Percentiles rank a stretch among this genome's conserved stretches.
Conservation (phyloP, 2,888 invertebrate species). For the Iphiclides podalirius region DNA sequence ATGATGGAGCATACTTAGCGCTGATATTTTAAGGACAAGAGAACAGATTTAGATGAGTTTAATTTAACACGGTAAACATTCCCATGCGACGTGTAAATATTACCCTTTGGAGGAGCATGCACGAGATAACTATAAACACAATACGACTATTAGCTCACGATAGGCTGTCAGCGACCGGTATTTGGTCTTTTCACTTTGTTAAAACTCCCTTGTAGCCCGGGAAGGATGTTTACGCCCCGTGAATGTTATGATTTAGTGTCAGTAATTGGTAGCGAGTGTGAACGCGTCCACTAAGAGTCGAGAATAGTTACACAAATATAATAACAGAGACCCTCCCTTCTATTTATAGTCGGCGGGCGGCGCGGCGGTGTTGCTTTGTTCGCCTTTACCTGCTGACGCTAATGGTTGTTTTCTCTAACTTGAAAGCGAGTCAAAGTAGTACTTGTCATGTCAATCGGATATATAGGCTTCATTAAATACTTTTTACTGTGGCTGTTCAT, state of each 20-base stretch:
- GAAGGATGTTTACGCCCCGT: conserved; percentile 75
- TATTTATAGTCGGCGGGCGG: conserved; percentile 59
- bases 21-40: conserved; percentile 40
- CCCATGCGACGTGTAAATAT: conserved; percentile 65
- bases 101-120: conserved; percentile 35
- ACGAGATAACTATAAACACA: conserved; percentile 57
- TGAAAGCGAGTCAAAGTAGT: conserved; percentile 9
- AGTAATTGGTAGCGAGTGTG: conserved; percentile 76
- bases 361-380: too few relatives aligned
- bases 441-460: too few relatives aligned
- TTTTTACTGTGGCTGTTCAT: too few relatives aligned
- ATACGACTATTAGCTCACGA: conserved; percentile 72
- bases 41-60: conserved; percentile 48
- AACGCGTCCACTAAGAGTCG: conserved; percentile 69
- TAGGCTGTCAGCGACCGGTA: conserved; percentile 68
- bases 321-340: conserved; percentile 63
- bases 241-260: conserved; percentile 75
- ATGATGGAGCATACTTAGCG: conserved; percentile 4
- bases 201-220: conserved; percentile 44
- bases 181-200: conserved; percentile 62
- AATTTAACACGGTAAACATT: conserved; percentile 70
- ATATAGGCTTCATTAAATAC: too few relatives aligned
- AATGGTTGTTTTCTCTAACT: conserved; percentile 5
- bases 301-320: conserved; percentile 71
- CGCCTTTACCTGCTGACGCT: conserved; percentile 14